Base-by-base conservation (phyloP, 2,113 vertebrate genomes). In the Leptodactylus fuscus region DNA sequence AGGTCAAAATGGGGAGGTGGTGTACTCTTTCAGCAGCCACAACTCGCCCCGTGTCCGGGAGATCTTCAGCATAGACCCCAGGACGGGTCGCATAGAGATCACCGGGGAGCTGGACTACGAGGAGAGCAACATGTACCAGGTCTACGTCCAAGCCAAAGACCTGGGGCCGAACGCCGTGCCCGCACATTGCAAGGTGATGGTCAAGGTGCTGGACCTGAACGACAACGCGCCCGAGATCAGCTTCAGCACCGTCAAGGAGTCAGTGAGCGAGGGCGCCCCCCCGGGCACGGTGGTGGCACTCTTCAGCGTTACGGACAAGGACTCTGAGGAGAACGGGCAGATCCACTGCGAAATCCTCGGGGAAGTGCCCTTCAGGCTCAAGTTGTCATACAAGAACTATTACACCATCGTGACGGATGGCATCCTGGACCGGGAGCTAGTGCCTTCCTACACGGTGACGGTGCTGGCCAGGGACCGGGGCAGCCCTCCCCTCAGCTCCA, bases 171-270 rank as follows among this genome's bases (percentile, higher is more conserved):
- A 98, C 88, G 97, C 97, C 2, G 97, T 99, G 85, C 95, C 98
- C 0, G 97, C 97, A 7, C 97, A 99, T 92, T 99, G 97, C 88
- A 99, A 99, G 88, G 98, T 99, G 88, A 91, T 98, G 10, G 96
- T 99, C 36, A 94, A 96, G 80, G 95, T 99, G 70, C 92, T 93
- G 80, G 98, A 99, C 89, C 89, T 94, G 27, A 99, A 99, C 86
- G 98, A 99, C 92, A 99, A 99, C 89, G 95, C 97, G 0, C 98
- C 98, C 0, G 97, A 99, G 90, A 98, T 99, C 91, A 96, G 95
- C 88, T 99, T 99, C 94, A 98, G 97, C 91, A 99, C 98, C 0
- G 97, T 98, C 41, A 97, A 97, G 74, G 96, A 99, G 90, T 96
- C 97, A 0, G 97, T 99, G 90, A 97, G 96, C 88, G 98, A 99